These are phyloP conservation scores for Holocentrus rufus DNA, from an alignment of 2,797 vertebrate genomes.

Conservation along the genomic window DNA sequence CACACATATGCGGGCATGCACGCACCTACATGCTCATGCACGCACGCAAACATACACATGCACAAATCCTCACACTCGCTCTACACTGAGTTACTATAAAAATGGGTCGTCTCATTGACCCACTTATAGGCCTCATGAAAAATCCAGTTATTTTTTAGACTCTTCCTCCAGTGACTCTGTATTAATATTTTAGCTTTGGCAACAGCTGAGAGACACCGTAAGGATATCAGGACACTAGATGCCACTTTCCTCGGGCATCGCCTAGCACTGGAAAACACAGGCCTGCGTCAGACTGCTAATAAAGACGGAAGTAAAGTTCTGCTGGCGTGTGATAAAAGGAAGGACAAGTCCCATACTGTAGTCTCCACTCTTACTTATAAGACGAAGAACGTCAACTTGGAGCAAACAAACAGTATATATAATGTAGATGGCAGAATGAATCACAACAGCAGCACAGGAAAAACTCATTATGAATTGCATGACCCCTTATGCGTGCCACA, in stretches of 20 bases:
- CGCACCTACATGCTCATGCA: constrained; percentile 17
- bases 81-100: constrained; percentile 67
- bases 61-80: constrained; percentile 36
- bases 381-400: constrained; percentile 14
- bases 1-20: background rate
- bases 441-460: background rate
- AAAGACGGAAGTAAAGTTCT: background rate
- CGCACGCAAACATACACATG: constrained; percentile 28
- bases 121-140: constrained; percentile 79
- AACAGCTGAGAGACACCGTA: constrained; percentile 68
- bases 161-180: constrained; percentile 70
- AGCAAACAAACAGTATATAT: background rate
- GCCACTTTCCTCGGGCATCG: constrained; percentile 52
- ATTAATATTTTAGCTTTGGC: constrained; percentile 79
- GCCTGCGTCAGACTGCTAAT: constrained; percentile 29
- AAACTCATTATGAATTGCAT: constrained; percentile 15
- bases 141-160: constrained; percentile 73
- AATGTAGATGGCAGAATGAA: background rate
- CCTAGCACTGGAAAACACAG: constrained; percentile 42
- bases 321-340: constrained; percentile 6
- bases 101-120: constrained; percentile 83
- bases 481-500: constrained; percentile 19
- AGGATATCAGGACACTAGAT: constrained; percentile 56
- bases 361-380: constrained; percentile 19
- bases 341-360: too few relatives aligned